These are phyloP conservation scores for Cheilosia urbana DNA, from an alignment of 2,888 invertebrate genomes.

Conservation along the genomic window DNA sequence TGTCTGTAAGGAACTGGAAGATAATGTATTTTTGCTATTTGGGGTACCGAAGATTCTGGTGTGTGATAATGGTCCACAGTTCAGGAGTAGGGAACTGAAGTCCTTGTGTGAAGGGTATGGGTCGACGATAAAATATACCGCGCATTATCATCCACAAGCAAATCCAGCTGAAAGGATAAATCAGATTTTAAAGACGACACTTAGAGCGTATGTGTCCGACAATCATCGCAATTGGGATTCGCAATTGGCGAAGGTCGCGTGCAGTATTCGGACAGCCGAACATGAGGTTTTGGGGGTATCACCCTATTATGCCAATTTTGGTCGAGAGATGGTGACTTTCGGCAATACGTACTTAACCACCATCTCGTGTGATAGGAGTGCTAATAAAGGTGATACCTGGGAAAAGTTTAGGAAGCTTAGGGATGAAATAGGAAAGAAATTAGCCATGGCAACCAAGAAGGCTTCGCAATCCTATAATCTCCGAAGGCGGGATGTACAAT, in stretches of 20 bases:
- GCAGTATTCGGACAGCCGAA: conserved; percentile 6
- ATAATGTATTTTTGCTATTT: background rate
- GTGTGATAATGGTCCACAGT: conserved; percentile 24
- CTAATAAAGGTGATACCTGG: no score
- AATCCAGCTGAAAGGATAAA: conserved; percentile 21
- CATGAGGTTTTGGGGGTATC: conserved; percentile 15
- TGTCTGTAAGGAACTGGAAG: conserved; percentile 18
- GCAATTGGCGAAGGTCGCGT: conserved; percentile 17
- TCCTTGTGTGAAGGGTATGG: background rate
- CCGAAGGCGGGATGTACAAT: no score
- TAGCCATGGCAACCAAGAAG: no score
- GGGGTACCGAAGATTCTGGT: conserved; percentile 12
- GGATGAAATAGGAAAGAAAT: no score
- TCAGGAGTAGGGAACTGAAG: conserved; percentile 7
- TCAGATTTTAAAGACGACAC: conserved; percentile 14
- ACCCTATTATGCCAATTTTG: conserved; percentile 16
- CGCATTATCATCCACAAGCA: conserved; percentile 35
- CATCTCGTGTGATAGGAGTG: no score
- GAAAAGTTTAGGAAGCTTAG: no score
- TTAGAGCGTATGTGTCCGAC: conserved; percentile 25
- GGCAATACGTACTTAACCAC: no score
- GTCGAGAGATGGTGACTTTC: no score
- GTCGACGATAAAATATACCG: conserved; percentile 1
- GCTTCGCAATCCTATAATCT: no score
- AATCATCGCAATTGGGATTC: conserved; percentile 34